Base-by-base conservation (phyloP, 2,888 invertebrate genomes). In the Linyphia triangularis region DNA sequence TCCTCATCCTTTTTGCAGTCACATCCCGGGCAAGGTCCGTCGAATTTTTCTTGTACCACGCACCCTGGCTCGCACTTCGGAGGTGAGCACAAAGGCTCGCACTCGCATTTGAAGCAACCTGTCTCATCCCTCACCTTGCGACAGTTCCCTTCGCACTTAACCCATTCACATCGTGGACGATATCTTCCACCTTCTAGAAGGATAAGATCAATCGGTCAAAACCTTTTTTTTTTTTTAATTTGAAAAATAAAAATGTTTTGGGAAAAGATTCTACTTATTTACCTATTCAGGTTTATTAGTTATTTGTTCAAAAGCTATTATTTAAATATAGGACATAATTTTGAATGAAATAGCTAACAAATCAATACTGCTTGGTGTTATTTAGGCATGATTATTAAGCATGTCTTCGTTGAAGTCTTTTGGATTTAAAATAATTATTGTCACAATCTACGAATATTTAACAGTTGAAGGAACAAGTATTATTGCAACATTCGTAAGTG, bases 1-100 rank as follows among this genome's bases (percentile, higher is more conserved):
- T n/a, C 73, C 0, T 37, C 43, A 28, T 78, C 43, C 16, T 75
- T n/a, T 24, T 7, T 30, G 40, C 77, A 77, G 19, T 77, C 77
- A 9, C 84, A 84, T 57, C 67, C 77, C 0, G 84, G 84, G 37
- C 84, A 84, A 22, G 75, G 75, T 0, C 84, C 84, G n/a, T 84
- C 84, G 28, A 59, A 84, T 6, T 67, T 63, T 10, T 51, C 72
- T 16, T 75, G 73, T 2, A 84, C 24, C 5, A 19, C 24, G 33
- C 84, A 84, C 1, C 75, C 77, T 9, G 37, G 57, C 10, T 10
- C 37, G 16, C 84, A 84, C 37, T 77, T 77, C 28, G 59, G 75
- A 0, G 57, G 67, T 22, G 81, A 28, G 57, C 81, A 81, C 10
- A 43, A 26, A 6, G 67, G 65, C 3, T n/a, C 24, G 37, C 86